Evolutionary conservation across 2,797 vertebrate genomes (phyloP), one percentile per base, ranked within the genome.

Genomic region (Pelodytes ibericus): DNA sequence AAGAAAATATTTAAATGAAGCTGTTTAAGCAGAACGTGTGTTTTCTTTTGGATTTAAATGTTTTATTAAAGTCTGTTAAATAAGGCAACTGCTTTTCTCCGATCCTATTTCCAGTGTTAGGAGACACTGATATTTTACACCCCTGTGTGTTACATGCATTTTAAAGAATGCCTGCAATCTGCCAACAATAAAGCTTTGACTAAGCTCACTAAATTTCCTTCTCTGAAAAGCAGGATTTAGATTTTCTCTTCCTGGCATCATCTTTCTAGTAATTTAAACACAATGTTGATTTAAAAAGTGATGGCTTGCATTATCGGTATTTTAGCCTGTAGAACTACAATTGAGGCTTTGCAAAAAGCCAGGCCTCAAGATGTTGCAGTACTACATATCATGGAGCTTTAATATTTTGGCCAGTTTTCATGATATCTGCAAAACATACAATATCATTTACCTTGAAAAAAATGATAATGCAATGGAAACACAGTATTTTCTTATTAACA

Each of bases 1-100:
- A 81, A 85, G 61, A 53, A 83, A 84, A 74, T 72, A 81, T 22
- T 51, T 63, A 83, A 81, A 75, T 82, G 60, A 78, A 79, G 47
- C 65, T 79, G 30, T 44, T 80, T 71, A 78, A 80, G 63, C 18
- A 80, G 78, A 27, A 62, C 0, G 4, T 13, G 5, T 0, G 70
- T 73, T 79, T 81, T 80, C 41, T 81, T 82, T 78, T 79, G 72
- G 41, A 6, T 49, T 24, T 81, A 63, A 24, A 58, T 85, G 61
- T 79, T 80, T 82, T 83, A 65, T 18, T 36, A 82, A 78, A 68
- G 74, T 71, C 47, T 72, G 49, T 57, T 26, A 81, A 85, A 74
- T 49, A 80, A 74, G 60, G 30, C 1, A 75, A 49, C 39, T 6
- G 26, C 31, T 80, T 76, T 66, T 15, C 80, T 79, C 68, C 79